Base-by-base conservation (phyloP, 2,113 vertebrate genomes). In the Raja brachyura region DNA sequence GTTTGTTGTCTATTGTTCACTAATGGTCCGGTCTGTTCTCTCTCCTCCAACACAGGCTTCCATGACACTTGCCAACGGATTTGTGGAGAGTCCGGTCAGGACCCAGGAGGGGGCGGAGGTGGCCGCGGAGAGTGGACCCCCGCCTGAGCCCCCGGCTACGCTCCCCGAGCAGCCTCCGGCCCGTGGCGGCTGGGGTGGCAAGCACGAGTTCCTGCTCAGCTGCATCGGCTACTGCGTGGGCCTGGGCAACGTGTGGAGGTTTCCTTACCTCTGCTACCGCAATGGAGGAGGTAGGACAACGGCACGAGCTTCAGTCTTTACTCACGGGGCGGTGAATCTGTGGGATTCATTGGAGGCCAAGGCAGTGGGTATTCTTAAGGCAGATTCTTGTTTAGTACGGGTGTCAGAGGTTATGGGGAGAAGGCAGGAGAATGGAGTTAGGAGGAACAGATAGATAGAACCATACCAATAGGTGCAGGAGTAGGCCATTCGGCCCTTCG, bases 211-310 rank as follows among this genome's bases (percentile, higher is more conserved):
- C 95, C 95, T 97, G 94, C 96, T 97, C 18, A 97, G 97, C 94
- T 98, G 96, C 93, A 93, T 97, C 0, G 97, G 97, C 13, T 97
- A 97, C 94, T 97, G 97, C 0, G 97, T 97, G 33, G 97, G 97
- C 10, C 95, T 97, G 68, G 97, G 96, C 28, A 97, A 97, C 33
- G 97, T 97, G 70, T 97, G 97, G 97, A 95, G 97, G 70, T 97
- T 97, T 93, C 97, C 97, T 0, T 97, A 97, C 94, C 96, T 97
- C 68, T 97, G 97, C 94, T 97, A 97, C 94, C 96, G 97, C 88
- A 97, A 97, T 0, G 97, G 97, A 93, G 97, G 97, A 96, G 97
- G 97, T 97, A 70, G 39, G 39, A n/a, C n/a, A 48, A 48, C 39
- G 39, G 39, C 3, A 48, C 39, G 3, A 1, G 39, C 39, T 48